A percentile compares a stretch with the other conserved stretches of the same genome.
phyloP scores from a whole-genome alignment of 1,140 invertebrate species.

The Drosophila auraria region DNA sequence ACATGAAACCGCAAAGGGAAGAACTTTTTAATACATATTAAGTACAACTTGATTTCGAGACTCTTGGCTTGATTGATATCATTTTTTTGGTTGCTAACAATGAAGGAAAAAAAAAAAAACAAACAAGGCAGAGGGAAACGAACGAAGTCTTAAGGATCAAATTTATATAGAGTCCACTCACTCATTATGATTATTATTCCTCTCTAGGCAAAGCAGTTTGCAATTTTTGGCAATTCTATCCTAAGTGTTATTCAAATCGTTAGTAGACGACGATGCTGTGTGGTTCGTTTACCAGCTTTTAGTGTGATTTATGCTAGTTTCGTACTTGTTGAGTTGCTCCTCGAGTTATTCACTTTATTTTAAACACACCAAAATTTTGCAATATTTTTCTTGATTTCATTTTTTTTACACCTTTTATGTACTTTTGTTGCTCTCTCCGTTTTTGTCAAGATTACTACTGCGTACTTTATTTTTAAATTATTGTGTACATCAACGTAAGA shows the following conservation, averaged over 20 bases:
- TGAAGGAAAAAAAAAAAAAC: not conserved
- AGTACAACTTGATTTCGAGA: conserved; percentile 45
- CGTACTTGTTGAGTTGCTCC: conserved; percentile 43
- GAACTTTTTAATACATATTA: conserved; percentile 47
- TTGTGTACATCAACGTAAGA: conserved; percentile 81
- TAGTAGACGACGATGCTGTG: conserved; percentile 17
- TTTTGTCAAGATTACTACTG: conserved; percentile 63
- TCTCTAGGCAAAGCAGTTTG: conserved; percentile 22
- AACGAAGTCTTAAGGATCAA: conserved; percentile 40
- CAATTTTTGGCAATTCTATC: conserved; percentile 46
- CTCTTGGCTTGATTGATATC: conserved; percentile 26
- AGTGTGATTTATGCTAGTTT: conserved; percentile 49
- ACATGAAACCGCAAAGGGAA: conserved; percentile 7
- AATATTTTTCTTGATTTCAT: conserved; percentile 46
- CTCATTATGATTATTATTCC: conserved; percentile 20
- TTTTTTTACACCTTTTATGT: conserved; percentile 21
- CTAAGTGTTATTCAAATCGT: conserved; percentile 37
- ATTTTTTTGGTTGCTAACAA: conserved; percentile 31
- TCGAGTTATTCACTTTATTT: conserved; percentile 23
- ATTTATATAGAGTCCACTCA: conserved; percentile 43
- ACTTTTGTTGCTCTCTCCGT: conserved; percentile 51
- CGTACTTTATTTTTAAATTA: conserved; percentile 75
- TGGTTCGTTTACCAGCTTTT: conserved; percentile 40
- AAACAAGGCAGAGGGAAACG: conserved; percentile 8
- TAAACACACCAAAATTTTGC: conserved; percentile 22